phyloP scores from a whole-genome alignment of 2,888 invertebrate genomes.

The Sarcophaga carnaria region DNA sequence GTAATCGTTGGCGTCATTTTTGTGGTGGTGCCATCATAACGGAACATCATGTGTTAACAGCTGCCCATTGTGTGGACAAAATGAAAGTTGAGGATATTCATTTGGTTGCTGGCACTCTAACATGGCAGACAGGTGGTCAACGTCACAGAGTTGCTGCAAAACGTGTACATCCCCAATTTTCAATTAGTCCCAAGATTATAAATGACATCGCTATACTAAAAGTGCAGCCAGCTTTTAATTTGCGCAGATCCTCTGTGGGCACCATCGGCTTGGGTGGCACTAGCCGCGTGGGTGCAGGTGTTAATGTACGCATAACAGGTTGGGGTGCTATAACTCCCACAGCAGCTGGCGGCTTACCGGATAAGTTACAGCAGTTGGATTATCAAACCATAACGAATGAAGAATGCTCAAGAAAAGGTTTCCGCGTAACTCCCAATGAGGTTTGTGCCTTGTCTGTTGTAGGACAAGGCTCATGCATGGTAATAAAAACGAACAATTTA shows the following conservation, averaged over 20 bases:
- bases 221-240: conserved; percentile 75
- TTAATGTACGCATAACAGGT: conserved; percentile 78
- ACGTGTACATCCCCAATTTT: conserved; percentile 77
- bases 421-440: conserved; percentile 78
- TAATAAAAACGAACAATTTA: conserved; percentile 68
- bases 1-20: conserved; percentile 77
- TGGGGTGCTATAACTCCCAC: conserved; percentile 78
- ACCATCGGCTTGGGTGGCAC: conserved; percentile 73
- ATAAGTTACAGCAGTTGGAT: conserved; percentile 77
- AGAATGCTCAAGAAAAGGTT: conserved; percentile 76
- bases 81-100: conserved; percentile 73
- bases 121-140: conserved; percentile 75
- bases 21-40: conserved; percentile 80
- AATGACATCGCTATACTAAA: conserved; percentile 79
- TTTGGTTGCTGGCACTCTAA: conserved; percentile 75
- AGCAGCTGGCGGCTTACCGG: conserved; percentile 74
- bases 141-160: conserved; percentile 74
- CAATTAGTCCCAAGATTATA: conserved; percentile 71
- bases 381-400: conserved; percentile 79
- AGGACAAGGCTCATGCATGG: conserved; percentile 79
- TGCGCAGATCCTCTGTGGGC: conserved; percentile 72
- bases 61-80: conserved; percentile 79
- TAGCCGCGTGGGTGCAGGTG: conserved; percentile 73
- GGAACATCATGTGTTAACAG: conserved; percentile 78
- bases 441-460: conserved; percentile 77